Percentiles rank a stretch among this genome's conserved stretches.
These are phyloP conservation scores for Alaudala cheleensis DNA, from an alignment of 2,113 vertebrate species.

Conservation along the genomic window DNA sequence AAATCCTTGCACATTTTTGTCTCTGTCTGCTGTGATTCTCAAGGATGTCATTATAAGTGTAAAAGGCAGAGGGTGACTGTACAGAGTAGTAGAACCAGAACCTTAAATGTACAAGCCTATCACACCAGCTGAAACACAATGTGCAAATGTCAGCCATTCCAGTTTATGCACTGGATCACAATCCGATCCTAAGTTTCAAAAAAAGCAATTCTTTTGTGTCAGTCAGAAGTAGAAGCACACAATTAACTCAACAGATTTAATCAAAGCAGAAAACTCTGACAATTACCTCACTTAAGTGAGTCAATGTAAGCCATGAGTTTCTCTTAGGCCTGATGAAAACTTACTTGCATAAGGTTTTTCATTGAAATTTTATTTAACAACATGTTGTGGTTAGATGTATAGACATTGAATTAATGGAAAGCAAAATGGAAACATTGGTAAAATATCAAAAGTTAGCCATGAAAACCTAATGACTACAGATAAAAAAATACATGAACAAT, in stretches of 20 bases:
- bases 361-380: background rate
- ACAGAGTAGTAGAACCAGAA: background rate
- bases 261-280: background rate
- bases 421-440: background rate
- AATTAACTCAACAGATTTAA: background rate
- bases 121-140: accelerated
- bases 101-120: background rate
- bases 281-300: background rate
- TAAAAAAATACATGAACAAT: background rate
- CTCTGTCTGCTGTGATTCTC: background rate
- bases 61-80: background rate
- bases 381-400: background rate
- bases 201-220: background rate
- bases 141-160: background rate
- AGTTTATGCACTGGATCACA: background rate
- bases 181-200: background rate
- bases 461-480: background rate
- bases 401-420: background rate
- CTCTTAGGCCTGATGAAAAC: background rate
- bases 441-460: background rate
- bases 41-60: background rate
- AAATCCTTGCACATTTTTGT: background rate
- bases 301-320: background rate
- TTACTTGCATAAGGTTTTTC: background rate
- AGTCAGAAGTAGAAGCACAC: background rate